Evolutionary conservation across 1,140 invertebrate genomes (phyloP), one percentile per base, ranked within the genome.

Genomic region (Papilio polyxenes): DNA sequence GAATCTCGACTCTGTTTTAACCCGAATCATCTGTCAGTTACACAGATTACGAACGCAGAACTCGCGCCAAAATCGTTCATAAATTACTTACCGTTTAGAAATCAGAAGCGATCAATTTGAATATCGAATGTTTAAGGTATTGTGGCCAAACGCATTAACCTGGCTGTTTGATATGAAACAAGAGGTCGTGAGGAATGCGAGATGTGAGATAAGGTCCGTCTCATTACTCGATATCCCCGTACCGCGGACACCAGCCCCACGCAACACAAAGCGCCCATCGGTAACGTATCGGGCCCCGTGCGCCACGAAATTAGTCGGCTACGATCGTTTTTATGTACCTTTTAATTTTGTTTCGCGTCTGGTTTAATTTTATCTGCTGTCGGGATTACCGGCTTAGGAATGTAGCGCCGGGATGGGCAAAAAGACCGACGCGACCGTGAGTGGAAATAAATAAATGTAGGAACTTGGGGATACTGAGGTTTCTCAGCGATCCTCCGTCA

Each of bases 311-410:
- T 94, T 94, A 94, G 93, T 93, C 81, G 85, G 89, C 87, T 90
- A 91, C 92, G 92, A 93, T 91, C 89, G 90, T 91, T 92, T 92
- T 93, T 91, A 91, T 91, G 87, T 92, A 89, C 91, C 89, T 94
- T 94, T 94, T 94, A 93, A 94, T 94, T 94, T 94, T 93, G 90
- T 94, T 94, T 93, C 91, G 91, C 92, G 92, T 94, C 93, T 94
- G 92, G 91, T 93, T 94, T 94, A 94, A 94, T 94, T 94, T 94
- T 94, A 93, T 93, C 92, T 90, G 89, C 90, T 91, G 92, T 91
- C 89, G 91, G 90, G 92, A 93, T 94, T 94, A 93, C 93, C 91
- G 91, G 92, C 92, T 92, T 92, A 93, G 93, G 93, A 94, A 94
- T 94, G 92, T 93, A 92, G 88, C 92, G 84, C 84, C 87, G 88